phyloP scores from a whole-genome alignment of 2,113 vertebrate species.

The Sinocyclocheilus anshuiensis region DNA sequence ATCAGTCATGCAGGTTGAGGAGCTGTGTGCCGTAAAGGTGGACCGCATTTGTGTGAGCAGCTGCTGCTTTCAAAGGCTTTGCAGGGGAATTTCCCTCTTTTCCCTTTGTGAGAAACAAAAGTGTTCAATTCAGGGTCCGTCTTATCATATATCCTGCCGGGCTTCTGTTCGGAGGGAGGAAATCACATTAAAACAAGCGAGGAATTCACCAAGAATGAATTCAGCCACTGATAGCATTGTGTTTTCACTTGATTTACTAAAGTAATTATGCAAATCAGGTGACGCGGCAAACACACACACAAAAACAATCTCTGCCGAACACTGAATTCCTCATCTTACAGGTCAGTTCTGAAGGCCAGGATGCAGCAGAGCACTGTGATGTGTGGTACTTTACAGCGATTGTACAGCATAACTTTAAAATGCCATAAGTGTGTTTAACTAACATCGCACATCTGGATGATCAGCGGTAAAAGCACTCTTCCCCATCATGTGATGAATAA shows the following conservation, averaged over 20 bases:
- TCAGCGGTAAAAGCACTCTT: no score
- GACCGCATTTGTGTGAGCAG: conserved; percentile 40
- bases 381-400: not conserved
- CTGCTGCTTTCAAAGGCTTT: conserved; percentile 40
- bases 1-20: conserved; percentile 43
- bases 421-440: not conserved
- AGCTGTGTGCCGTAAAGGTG: conserved; percentile 16
- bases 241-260: conserved; percentile 9
- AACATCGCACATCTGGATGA: not conserved
- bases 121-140: conserved; percentile 50
- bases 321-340: no score
- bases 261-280: not conserved
- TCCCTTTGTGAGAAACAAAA: conserved; percentile 39
- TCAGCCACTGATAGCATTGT: not conserved
- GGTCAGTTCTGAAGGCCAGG: not conserved
- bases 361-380: not conserved
- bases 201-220: conserved; percentile 3
- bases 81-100: conserved; percentile 34
- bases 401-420: not conserved
- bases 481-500: not conserved
- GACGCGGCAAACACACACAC: not conserved
- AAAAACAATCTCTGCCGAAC: no score
- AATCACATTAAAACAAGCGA: not conserved
- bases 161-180: not conserved
- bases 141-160: conserved; percentile 42